Percentiles rank a stretch among this genome's conserved stretches.
These are phyloP conservation scores for Idaea biselata DNA, from an alignment of 2,888 invertebrate species.

Conservation along the genomic window DNA sequence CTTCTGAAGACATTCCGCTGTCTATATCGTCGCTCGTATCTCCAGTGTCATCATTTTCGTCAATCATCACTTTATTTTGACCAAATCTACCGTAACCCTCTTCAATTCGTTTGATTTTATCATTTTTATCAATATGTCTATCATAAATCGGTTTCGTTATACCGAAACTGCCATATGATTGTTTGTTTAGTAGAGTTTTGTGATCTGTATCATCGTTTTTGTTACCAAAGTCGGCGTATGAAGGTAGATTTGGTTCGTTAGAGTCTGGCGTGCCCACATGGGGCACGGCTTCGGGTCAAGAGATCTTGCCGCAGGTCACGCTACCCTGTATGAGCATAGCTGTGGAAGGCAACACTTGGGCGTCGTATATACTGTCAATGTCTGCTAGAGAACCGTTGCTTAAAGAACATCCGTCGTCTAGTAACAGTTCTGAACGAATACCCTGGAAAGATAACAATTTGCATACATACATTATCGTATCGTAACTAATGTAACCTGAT, in stretches of 20 bases:
- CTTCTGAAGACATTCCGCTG: conserved; percentile 76
- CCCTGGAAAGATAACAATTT: conserved; percentile 49
- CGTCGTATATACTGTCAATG: conserved; percentile 58
- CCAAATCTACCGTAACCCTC: background rate
- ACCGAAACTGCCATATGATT: conserved; percentile 17
- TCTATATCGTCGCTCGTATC: conserved; percentile 44
- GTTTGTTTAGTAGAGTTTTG: conserved; percentile 3
- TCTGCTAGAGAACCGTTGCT: conserved; percentile 59
- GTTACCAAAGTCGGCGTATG: conserved; percentile 68
- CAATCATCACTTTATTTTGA: conserved; percentile 3
- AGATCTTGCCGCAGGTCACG: conserved; percentile 50
- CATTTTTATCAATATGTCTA: no score
- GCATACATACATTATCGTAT: no score
- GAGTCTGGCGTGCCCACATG: conserved; percentile 52
- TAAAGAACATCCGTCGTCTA: conserved; percentile 66
- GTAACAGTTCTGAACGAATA: conserved; percentile 61
- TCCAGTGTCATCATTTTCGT: conserved; percentile 26
- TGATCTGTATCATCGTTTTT: conserved; percentile 45
- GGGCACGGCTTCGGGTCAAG: conserved; percentile 77
- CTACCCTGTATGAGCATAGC: conserved; percentile 64
- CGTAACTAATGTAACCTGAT: no score
- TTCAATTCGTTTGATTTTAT: conserved; percentile 29
- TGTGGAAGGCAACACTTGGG: conserved; percentile 57
- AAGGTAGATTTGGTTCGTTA: conserved; percentile 40
- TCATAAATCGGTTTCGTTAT: conserved; percentile 33